Conservation (phyloP, 2,888 invertebrate species). For the Pemphredon lugubris region DNA sequence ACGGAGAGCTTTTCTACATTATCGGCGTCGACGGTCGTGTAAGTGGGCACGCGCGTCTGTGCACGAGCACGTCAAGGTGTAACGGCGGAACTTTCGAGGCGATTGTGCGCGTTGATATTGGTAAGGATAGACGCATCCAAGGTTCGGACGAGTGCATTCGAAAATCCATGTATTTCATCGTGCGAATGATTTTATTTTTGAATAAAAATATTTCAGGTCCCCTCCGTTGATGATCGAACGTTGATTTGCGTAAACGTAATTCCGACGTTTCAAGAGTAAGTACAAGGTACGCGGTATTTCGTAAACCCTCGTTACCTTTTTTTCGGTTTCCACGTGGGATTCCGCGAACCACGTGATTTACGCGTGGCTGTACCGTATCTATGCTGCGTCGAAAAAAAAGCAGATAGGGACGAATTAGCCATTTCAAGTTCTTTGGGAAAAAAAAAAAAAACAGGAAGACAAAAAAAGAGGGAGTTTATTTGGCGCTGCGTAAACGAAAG, state of each 20-base stretch:
- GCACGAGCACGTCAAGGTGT: constrained; percentile 36
- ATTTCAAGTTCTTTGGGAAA: constrained; percentile 49
- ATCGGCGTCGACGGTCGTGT: constrained; percentile 28
- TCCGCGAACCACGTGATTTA: too few species aligned
- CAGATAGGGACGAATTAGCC: constrained; percentile 50
- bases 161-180: neutral
- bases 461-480: constrained; percentile 17
- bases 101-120: constrained; percentile 47
- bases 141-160: constrained; percentile 24
- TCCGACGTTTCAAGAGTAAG: too few species aligned
- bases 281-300: too few species aligned
- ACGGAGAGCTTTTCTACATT: constrained; percentile 52
- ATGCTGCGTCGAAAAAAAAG: too few species aligned
- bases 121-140: constrained; percentile 22
- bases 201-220: neutral
- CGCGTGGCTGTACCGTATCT: too few species aligned
- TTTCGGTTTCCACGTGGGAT: too few species aligned
- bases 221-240: too few species aligned
- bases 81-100: constrained; percentile 52
- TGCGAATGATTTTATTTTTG: neutral
- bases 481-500: constrained; percentile 33
- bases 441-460: too few species aligned
- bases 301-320: too few species aligned
- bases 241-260: too few species aligned
- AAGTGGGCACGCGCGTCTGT: constrained; percentile 28